These are phyloP conservation scores for Chirona hameri DNA, from an alignment of 2,888 invertebrate genomes.

Conservation along the genomic window DNA sequence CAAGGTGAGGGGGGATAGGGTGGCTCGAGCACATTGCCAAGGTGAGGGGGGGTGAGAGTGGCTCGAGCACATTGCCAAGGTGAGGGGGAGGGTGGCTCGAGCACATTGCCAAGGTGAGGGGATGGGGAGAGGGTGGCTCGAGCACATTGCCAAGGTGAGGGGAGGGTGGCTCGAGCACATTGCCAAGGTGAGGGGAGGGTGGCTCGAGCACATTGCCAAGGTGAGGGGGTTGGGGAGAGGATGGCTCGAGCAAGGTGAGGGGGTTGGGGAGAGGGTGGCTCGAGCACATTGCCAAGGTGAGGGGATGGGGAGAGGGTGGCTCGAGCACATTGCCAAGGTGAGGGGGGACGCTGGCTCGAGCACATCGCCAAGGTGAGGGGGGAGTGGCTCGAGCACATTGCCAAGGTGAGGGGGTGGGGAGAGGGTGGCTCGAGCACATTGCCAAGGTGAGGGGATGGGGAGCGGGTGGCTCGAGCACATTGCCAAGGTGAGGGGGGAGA, in stretches of 20 bases:
- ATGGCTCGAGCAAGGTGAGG: slow-evolving; percentile 94
- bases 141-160: slow-evolving; percentile 89
- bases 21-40: slow-evolving; percentile 99
- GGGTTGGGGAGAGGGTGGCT: slow-evolving; percentile 73
- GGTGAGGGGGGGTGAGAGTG: slow-evolving; percentile 62
- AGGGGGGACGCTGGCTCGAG: slow-evolving; percentile 86
- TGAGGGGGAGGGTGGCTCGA: slow-evolving; percentile 88
- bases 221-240: slow-evolving; percentile 52
- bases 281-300: slow-evolving; percentile 93
- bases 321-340: slow-evolving; percentile 96
- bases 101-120: slow-evolving; percentile 84
- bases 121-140: slow-evolving; percentile 78
- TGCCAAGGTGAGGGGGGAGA: slow-evolving; percentile 68
- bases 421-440: slow-evolving; percentile 94
- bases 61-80: slow-evolving; percentile 97
- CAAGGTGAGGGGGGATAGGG: slow-evolving; percentile 61
- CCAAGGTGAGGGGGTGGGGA: slow-evolving; percentile 68
- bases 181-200: slow-evolving; percentile 87
- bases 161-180: slow-evolving; percentile 98
- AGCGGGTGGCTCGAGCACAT: slow-evolving; percentile 94
- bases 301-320: slow-evolving; percentile 63
- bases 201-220: slow-evolving; percentile 98
- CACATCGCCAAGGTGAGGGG: slow-evolving; percentile 83
- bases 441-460: slow-evolving; percentile 73
- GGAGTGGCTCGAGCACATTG: slow-evolving; percentile 91